Conservation (phyloP, 2,888 invertebrate genomes). For the Torymus auratus region DNA sequence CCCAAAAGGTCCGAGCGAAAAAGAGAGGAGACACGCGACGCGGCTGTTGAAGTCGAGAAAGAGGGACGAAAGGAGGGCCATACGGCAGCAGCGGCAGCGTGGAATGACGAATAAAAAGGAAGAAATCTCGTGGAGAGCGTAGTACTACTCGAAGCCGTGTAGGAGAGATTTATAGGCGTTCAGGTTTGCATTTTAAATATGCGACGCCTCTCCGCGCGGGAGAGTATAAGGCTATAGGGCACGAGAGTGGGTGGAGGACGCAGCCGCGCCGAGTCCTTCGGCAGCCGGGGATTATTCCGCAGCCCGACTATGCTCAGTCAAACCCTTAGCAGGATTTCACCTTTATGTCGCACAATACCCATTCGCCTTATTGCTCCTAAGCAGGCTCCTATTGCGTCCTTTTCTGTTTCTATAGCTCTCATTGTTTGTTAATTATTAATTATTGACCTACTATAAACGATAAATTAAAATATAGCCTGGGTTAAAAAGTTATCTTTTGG, state of each 20-base stretch:
- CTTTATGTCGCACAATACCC: background rate
- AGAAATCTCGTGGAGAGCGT: constrained; percentile 43
- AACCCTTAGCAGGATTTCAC: background rate
- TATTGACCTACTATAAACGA: too few relatives aligned
- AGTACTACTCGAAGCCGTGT: constrained; percentile 61
- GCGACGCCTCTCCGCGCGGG: constrained; percentile 57
- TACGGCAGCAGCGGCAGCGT: constrained; percentile 2
- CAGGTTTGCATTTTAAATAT: constrained; percentile 72
- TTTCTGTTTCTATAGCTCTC: too few relatives aligned
- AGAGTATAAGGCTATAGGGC: too few relatives aligned
- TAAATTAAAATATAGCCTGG: too few relatives aligned
- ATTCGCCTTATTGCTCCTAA: background rate
- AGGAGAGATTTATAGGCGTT: constrained; percentile 70
- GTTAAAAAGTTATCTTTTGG: too few relatives aligned
- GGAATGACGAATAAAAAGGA: constrained; percentile 32
- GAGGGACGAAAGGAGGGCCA: background rate
- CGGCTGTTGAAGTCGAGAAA: background rate
- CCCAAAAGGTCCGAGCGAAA: background rate
- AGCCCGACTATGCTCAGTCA: background rate
- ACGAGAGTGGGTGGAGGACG: too few relatives aligned
- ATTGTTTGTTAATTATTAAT: too few relatives aligned
- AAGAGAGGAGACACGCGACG: constrained; percentile 9
- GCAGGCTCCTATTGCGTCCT: too few relatives aligned
- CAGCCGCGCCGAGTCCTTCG: too few relatives aligned
- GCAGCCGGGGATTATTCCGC: too few relatives aligned